phyloP scores from a whole-genome alignment of 2,888 invertebrate genomes.

The Drosophila gaucha region DNA sequence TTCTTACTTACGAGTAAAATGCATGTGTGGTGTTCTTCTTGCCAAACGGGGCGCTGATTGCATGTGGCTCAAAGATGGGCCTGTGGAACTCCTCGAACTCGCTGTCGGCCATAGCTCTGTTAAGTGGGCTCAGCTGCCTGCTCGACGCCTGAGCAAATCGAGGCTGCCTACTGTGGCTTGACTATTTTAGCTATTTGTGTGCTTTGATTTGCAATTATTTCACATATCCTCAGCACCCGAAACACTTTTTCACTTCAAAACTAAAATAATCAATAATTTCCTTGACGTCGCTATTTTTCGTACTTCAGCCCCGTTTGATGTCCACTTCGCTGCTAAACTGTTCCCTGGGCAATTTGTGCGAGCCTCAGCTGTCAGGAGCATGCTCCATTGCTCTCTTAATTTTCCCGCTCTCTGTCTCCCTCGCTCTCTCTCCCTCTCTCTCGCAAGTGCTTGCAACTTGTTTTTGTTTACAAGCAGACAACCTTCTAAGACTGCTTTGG shows the following conservation, averaged over 20 bases:
- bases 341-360: slow-evolving; percentile 56
- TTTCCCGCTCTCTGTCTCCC: slow-evolving; percentile 5
- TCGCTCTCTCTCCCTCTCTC: slow-evolving; percentile 6
- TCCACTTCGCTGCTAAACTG: slow-evolving; percentile 47
- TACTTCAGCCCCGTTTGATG: slow-evolving; percentile 56
- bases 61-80: slow-evolving; percentile 87
- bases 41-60: slow-evolving; percentile 88
- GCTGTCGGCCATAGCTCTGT: slow-evolving; percentile 91
- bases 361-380: slow-evolving; percentile 55
- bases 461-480: slow-evolving; percentile 72
- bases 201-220: slow-evolving; percentile 10
- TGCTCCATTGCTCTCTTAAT: slow-evolving; percentile 31
- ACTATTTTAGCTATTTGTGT: neutral
- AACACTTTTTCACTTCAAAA: slow-evolving; percentile 71
- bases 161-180: slow-evolving; percentile 1
- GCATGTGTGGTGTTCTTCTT: slow-evolving; percentile 87
- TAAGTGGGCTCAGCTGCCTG: slow-evolving; percentile 54
- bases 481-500: slow-evolving; percentile 30
- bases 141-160: slow-evolving; percentile 45
- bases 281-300: slow-evolving; percentile 44
- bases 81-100: slow-evolving; percentile 97
- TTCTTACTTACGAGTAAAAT: slow-evolving; percentile 93
- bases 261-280: slow-evolving; percentile 79
- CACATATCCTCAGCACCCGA: slow-evolving; percentile 40
- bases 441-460: slow-evolving; percentile 49